Percentiles rank a stretch among this genome's conserved stretches.
Evolutionary conservation across 2,113 vertebrate genomes (phyloP).

Genomic region (Lethenteron reissneri): DNA sequence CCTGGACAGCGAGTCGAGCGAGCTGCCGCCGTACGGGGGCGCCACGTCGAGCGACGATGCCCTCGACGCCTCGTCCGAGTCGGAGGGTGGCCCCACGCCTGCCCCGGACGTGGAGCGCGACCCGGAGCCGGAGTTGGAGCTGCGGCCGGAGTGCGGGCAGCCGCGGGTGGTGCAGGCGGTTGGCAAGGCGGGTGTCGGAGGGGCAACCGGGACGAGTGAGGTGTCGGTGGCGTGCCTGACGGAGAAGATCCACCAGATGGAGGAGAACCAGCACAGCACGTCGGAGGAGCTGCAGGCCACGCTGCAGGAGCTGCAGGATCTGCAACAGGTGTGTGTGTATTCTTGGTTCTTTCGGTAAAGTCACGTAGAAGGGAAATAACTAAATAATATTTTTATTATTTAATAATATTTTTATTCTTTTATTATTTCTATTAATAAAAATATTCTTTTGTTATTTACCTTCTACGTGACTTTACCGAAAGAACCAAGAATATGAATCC

Average conservation of each 20-base stretch:
- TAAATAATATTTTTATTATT: too few species aligned
- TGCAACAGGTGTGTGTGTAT: conserved; percentile 34
- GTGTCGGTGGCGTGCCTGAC: conserved; percentile 74
- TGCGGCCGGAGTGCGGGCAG: too few species aligned
- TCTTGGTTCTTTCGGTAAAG: neutral
- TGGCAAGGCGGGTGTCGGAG: conserved; percentile 44
- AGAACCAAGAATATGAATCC: too few species aligned
- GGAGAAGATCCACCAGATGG: conserved; percentile 82
- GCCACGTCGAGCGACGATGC: conserved; percentile 76
- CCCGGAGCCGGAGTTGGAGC: too few species aligned
- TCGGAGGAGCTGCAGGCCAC: conserved; percentile 83
- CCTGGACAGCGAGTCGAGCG: conserved; percentile 73
- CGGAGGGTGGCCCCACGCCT: conserved; percentile 38
- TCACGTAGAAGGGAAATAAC: too few species aligned
- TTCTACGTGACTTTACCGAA: too few species aligned
- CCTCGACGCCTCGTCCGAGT: conserved; percentile 58
- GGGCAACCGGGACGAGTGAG: conserved; percentile 49
- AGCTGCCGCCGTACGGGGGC: conserved; percentile 43
- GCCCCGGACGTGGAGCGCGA: too few species aligned
- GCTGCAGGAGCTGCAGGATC: conserved; percentile 60
- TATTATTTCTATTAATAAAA: too few species aligned
- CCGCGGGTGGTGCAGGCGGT: too few species aligned
- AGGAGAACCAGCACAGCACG: conserved; percentile 83
- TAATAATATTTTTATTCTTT: too few species aligned
- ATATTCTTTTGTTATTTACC: too few species aligned